phyloP scores from a whole-genome alignment of 2,113 vertebrate genomes.

The Cisticola juncidis region DNA sequence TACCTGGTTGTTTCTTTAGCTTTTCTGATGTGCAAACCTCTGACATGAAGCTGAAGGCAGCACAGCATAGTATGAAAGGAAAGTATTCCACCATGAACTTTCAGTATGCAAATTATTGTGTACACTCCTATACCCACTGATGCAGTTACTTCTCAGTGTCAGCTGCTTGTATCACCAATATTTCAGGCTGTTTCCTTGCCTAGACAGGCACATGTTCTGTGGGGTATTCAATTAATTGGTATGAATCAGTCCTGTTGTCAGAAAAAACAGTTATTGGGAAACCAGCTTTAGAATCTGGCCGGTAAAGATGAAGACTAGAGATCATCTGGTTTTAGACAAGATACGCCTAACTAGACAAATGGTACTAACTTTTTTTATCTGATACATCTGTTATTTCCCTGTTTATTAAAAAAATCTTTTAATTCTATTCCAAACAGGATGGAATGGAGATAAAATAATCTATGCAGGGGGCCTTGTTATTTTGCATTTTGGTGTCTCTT shows the following conservation, averaged over 20 bases:
- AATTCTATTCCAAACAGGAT: not conserved
- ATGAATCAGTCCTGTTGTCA: not conserved
- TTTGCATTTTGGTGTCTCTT: not conserved
- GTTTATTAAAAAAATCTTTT: not conserved
- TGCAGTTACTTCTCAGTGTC: not conserved
- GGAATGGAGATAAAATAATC: not conserved
- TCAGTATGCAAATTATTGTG: not conserved
- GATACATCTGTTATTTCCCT: not conserved
- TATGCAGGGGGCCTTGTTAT: not conserved
- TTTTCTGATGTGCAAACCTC: not conserved
- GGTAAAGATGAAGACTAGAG: not conserved
- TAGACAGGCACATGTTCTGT: not conserved
- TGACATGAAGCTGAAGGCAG: not conserved
- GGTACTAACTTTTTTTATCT: not conserved
- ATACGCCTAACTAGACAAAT: not conserved
- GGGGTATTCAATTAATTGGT: not conserved
- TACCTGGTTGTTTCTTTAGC: not conserved
- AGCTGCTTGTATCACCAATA: not conserved
- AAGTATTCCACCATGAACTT: not conserved
- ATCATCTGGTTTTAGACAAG: not conserved
- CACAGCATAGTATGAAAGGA: not conserved
- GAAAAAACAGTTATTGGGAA: not conserved
- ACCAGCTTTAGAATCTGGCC: not conserved
- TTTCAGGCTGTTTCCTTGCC: not conserved
- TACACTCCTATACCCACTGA: too few relatives aligned